phyloP scores from a whole-genome alignment of 2,888 invertebrate species.

The Leuctra nigra region DNA sequence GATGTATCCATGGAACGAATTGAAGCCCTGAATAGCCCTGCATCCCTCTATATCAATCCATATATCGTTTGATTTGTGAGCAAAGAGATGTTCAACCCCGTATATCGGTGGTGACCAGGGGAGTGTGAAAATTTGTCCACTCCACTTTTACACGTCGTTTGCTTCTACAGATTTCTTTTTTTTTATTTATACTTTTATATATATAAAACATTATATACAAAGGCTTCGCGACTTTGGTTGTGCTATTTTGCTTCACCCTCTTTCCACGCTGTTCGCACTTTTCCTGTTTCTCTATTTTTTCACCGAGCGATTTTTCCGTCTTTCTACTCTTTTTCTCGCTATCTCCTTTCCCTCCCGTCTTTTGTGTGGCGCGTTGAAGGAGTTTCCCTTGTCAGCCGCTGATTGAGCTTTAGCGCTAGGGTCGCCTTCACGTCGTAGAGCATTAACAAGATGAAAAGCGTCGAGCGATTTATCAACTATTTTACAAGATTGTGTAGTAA shows the following conservation, averaged over 20 bases:
- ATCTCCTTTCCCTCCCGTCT: neutral
- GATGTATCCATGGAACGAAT: too few species aligned
- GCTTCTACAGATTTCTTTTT: neutral
- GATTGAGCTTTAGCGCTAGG: constrained; percentile 17
- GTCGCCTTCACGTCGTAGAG: constrained; percentile 7
- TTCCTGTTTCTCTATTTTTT: neutral
- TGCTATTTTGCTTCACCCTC: neutral
- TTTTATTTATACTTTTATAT: too few species aligned
- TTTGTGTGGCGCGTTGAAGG: neutral
- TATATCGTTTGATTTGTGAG: too few species aligned
- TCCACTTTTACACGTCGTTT: constrained; percentile 1
- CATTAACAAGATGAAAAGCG: constrained; percentile 14
- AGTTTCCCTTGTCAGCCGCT: constrained; percentile 5
- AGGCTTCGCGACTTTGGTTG: neutral
- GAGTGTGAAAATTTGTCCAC: constrained; percentile 10
- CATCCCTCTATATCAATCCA: too few species aligned
- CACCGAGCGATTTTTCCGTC: neutral
- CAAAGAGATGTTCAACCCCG: too few species aligned
- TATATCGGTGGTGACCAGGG: neutral
- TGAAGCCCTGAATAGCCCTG: too few species aligned
- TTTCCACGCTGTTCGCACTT: neutral
- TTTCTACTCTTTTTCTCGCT: neutral
- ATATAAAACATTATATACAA: constrained; percentile 2
- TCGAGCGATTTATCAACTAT: constrained; percentile 11
- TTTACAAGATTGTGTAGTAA: constrained; percentile 18